Evolutionary conservation across 2,888 invertebrate species (phyloP), one percentile per base, ranked within the genome.

Genomic region (Erebia epiphron): DNA sequence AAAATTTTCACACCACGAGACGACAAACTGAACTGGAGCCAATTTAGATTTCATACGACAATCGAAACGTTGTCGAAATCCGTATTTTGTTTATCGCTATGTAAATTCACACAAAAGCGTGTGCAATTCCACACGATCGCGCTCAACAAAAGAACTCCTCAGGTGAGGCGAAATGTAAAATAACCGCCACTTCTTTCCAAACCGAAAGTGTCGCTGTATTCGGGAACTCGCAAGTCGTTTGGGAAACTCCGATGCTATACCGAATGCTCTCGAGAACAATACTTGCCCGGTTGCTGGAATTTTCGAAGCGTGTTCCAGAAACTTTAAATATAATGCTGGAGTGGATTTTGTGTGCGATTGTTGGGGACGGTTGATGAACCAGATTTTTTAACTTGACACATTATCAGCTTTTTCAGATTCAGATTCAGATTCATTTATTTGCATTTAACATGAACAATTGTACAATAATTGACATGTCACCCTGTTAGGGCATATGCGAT

Each of bases 221-320:
- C 71, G 73, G 72, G 68, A 75, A 76, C 73, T 76, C 71, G 68
- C 76, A 76, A 76, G 76, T 79, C 77, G 78, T 77, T 78, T 77
- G 74, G 72, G 74, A 77, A 79, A 77, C 75, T 78, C 75, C 73
- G 69, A 75, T 73, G 73, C 73, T 67, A 58, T 67, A 70, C 66
- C 73, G 67, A 75, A 73, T 61, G 75, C 78, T 75, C 78, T 60
- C 57, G 75, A 73, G 79, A 73, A 75, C 77, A 73, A 73, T 75
- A 73, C 73, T 71, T 76, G 72, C 71, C 72, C 70, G 68, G 61
- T 70, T 49, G 62, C 64, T 61, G 69, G 69, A 70, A 71, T 74
- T 50, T 71, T 75, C 69, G 66, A 54, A 71, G 71, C 72, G 67
- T 76, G 73, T 69, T 68, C 65, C 61, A 62, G 46, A 76, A 76